phyloP scores from a whole-genome alignment of 2,888 invertebrate species.

The Drosophila cognata region DNA sequence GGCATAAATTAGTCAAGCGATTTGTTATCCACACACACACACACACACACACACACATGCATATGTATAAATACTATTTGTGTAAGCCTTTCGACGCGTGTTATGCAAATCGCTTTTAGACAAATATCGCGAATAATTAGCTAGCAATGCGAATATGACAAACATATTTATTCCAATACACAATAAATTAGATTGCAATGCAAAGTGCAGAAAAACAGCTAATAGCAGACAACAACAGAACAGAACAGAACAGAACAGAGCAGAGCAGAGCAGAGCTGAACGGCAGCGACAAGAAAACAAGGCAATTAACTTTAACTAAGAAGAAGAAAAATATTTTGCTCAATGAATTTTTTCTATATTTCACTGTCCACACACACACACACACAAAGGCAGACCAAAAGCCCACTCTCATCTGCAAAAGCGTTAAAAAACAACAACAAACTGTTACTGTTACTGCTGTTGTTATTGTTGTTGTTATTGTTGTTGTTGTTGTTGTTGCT shows the following conservation, averaged over 20 bases:
- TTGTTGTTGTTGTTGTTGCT: constrained; percentile 29
- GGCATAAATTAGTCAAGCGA: constrained; percentile 52
- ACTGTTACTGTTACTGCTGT: constrained; percentile 20
- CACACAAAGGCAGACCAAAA: constrained; percentile 12
- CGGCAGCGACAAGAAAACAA: constrained; percentile 38
- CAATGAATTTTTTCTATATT: constrained; percentile 63
- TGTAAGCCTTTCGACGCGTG: constrained; percentile 63
- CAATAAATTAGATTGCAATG: constrained; percentile 75
- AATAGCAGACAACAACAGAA: constrained; percentile 19
- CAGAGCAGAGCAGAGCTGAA: too few species aligned
- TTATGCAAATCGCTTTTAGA: constrained; percentile 68
- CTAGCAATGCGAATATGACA: constrained; percentile 59
- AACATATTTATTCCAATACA: constrained; percentile 31
- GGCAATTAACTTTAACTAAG: constrained; percentile 50
- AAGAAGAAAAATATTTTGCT: constrained; percentile 44
- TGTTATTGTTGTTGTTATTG: constrained; percentile 10
- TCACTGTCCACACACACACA: constrained; percentile 24
- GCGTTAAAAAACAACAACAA: constrained; percentile 55
- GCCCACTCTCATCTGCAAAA: constrained; percentile 59
- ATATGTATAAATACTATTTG: constrained; percentile 10
- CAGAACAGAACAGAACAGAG: not conserved
- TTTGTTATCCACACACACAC: constrained; percentile 32
- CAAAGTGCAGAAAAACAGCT: constrained; percentile 54
- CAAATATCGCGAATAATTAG: constrained; percentile 74
- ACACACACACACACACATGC: not conserved